A percentile compares a stretch with the other conserved stretches of the same genome.
phyloP scores from a whole-genome alignment of 2,113 vertebrate genomes.

The Copsychus sechellarum region DNA sequence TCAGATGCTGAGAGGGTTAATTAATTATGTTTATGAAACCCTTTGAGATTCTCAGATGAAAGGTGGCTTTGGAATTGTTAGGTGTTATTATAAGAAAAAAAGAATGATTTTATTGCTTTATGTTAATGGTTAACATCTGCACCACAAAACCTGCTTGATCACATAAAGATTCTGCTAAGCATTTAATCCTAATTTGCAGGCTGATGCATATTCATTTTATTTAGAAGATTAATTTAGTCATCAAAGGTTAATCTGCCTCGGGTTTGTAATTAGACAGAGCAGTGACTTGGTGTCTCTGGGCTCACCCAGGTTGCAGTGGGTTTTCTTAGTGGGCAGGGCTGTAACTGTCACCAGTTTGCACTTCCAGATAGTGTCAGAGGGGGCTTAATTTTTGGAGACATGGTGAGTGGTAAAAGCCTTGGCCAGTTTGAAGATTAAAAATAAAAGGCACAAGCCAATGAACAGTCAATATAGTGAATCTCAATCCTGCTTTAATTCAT shows the following conservation, averaged over 20 bases:
- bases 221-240: slow-evolving; percentile 72
- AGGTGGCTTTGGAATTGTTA: slow-evolving; percentile 61
- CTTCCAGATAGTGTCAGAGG: not conserved
- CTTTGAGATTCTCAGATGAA: slow-evolving; percentile 54
- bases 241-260: slow-evolving; percentile 72
- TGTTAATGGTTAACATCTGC: slow-evolving; percentile 69
- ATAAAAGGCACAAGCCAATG: not conserved
- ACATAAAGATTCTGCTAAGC: slow-evolving; percentile 66
- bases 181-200: slow-evolving; percentile 70
- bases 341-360: slow-evolving; percentile 10
- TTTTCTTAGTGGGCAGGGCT: not conserved
- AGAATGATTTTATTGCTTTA: slow-evolving; percentile 62
- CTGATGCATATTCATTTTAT: slow-evolving; percentile 74
- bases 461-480: not conserved
- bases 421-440: not conserved
- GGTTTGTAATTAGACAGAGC: slow-evolving; percentile 67
- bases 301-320: slow-evolving; percentile 35
- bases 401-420: not conserved
- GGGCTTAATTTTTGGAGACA: not conserved
- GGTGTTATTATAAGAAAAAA: slow-evolving; percentile 64
- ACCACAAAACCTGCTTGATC: slow-evolving; percentile 69
- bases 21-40: slow-evolving; percentile 61
- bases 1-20: slow-evolving; percentile 49
- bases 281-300: slow-evolving; percentile 55
- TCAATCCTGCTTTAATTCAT: not conserved